Base-by-base conservation (phyloP, 2,888 invertebrate genomes). In the Galerucella nymphaeae region DNA sequence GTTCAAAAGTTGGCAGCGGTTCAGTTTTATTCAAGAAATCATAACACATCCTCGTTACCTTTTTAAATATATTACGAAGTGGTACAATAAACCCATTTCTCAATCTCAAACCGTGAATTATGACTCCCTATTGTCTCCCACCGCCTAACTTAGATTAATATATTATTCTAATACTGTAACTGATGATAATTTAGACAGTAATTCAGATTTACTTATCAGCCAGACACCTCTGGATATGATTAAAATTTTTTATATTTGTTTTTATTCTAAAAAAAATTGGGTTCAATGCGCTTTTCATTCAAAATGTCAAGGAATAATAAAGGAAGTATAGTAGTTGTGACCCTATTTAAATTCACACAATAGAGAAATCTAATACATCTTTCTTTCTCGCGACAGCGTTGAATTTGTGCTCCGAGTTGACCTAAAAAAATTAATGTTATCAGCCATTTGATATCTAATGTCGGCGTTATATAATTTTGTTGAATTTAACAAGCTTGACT, bases 1-100 rank as follows among this genome's bases (percentile, higher is more conserved):
- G n/a, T 42, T 10, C n/a, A 42, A 42, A 42, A 20, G 4, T 62
- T 62, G 61, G 61, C 61, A 42, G 2, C 2, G 11, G 23, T 42
- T 62, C 42, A 62, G 18, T 62, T 62, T 62, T 18, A 62, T 42
- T 42, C 38, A 10, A 42, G 18, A 62, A 42, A 42, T 62, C 42
- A 42, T 62, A 42, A 42, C 6, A 41, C 42, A 62, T 62, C 61
- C n/a, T 13, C 18, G 61, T 38, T 62, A 42, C 16, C 61, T 62
- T 42, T 13, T 42, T 13, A 62, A 42, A 18, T 41, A 11, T 41
- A 18, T 42, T 42, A 38, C 41, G 18, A 42, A 16, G 18, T 42
- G 61, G 61, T 62, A 62, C 61, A 62, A 62, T 42, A 61, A 61
- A 61, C 42, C 11, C 61, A 61, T 62, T 62, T 62, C 42, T 62